Conservation (phyloP, 2,113 vertebrate genomes). For the Oryzias curvinotus region DNA sequence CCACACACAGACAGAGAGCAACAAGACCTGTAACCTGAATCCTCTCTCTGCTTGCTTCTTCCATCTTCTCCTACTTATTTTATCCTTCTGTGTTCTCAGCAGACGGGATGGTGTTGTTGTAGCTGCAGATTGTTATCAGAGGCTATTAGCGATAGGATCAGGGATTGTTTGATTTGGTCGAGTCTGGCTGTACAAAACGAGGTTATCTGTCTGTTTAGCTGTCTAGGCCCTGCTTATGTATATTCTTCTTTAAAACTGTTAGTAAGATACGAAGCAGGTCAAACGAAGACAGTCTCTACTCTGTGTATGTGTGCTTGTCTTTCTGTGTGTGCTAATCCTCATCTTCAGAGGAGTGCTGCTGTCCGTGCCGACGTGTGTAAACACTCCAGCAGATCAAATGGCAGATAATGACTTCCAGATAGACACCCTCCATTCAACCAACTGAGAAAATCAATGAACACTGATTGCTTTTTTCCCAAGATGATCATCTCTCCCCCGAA, state of each 20-base stretch:
- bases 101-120: slow-evolving; percentile 76
- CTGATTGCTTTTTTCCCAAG: slow-evolving; percentile 79
- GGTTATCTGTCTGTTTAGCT: slow-evolving; percentile 70
- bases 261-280: slow-evolving; percentile 26
- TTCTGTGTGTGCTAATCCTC: slow-evolving; percentile 63
- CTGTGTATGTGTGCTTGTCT: slow-evolving; percentile 33
- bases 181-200: slow-evolving; percentile 49
- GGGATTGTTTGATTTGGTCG: slow-evolving; percentile 64
- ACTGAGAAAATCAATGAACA: slow-evolving; percentile 76
- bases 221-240: slow-evolving; percentile 65
- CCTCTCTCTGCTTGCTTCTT: slow-evolving; percentile 38
- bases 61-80: slow-evolving; percentile 41
- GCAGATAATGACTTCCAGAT: slow-evolving; percentile 77
- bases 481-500: slow-evolving; percentile 65
- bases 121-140: slow-evolving; percentile 75
- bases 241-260: slow-evolving; percentile 57
- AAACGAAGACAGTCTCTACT: slow-evolving; percentile 31
- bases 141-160: slow-evolving; percentile 68
- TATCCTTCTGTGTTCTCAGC: slow-evolving; percentile 35
- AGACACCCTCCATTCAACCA: slow-evolving; percentile 75
- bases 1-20: slow-evolving; percentile 46
- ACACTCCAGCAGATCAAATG: slow-evolving; percentile 73
- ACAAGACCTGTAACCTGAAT: slow-evolving; percentile 61
- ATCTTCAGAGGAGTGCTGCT: slow-evolving; percentile 67
- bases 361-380: slow-evolving; percentile 70